These are phyloP conservation scores for Thera britannica DNA, from an alignment of 2,888 invertebrate species.

Conservation along the genomic window DNA sequence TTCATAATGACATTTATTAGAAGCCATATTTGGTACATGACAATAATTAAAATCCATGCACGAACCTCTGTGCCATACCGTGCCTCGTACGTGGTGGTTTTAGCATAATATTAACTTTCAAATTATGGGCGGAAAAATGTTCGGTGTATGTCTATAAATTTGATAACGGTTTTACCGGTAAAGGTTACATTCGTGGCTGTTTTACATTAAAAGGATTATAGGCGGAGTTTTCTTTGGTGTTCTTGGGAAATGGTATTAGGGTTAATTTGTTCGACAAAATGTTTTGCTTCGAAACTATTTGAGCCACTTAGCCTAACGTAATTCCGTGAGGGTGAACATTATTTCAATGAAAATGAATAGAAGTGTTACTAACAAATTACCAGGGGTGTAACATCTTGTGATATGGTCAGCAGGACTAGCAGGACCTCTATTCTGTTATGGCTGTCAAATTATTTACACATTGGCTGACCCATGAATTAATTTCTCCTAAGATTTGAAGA, in stretches of 20 bases:
- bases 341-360: too few species aligned
- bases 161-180: constrained; percentile 36
- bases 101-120: constrained; percentile 76
- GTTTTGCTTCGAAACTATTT: constrained; percentile 5
- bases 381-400: too few species aligned
- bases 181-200: constrained; percentile 28
- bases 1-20: constrained; percentile 84
- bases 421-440: too few species aligned
- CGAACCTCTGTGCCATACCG: constrained; percentile 79
- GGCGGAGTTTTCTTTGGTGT: constrained; percentile 26
- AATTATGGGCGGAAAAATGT: constrained; percentile 64
- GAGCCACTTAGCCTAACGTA: background rate
- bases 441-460: too few species aligned
- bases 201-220: constrained; percentile 21
- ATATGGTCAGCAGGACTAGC: too few species aligned
- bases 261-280: constrained; percentile 9
- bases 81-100: constrained; percentile 71
- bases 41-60: constrained; percentile 84
- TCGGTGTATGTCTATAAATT: constrained; percentile 51
- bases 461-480: too few species aligned
- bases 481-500: too few species aligned
- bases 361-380: background rate
- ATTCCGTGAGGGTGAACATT: background rate
- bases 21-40: constrained; percentile 82
- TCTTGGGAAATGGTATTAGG: constrained; percentile 15